Base-by-base conservation (phyloP, 2,113 vertebrate species). In the Toxotes jaculatrix region DNA sequence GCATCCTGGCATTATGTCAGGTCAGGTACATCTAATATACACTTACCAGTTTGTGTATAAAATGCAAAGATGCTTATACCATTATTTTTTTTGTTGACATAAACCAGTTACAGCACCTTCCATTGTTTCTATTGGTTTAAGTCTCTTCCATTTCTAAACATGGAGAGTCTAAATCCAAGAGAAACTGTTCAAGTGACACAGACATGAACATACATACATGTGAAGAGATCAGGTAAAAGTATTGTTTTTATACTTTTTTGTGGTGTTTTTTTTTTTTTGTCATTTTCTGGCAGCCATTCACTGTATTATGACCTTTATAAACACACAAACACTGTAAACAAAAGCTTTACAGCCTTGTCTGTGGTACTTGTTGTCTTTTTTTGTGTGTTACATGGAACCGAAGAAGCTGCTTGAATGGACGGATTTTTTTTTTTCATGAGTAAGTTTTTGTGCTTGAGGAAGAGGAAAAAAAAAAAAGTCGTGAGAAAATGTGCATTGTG, bases 401-500 rank as follows among this genome's bases (percentile, higher is more conserved):
- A 65, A 36, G n/a, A 12, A 55, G 57, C 31, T 21, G 67, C 67
- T 49, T 0, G 12, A 63, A 40, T 0, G 38, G 60, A 16, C 4
- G 10, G 59, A 16, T 21, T 21, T 4, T 27, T 27, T 27, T 27
- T 27, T 82, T 36, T 74, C 5, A 14, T 36, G 19, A 10, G 8
- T 19, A 3, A 21, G 23, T n/a, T 38, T 62, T 67, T 34, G 8
- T 45, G 12, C 47, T 13, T 61, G 60, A 78, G 43, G 63, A 79
- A 74, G 49, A 53, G 23, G 11, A 55, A 38, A 36, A 8, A 43
- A 42, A 64, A 57, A 42, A 51, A 13, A 38, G 16, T 10, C 12
- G 71, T 79, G 83, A 61, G 77, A 84, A 74, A 77, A 45, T 69
- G 17, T 55, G 27, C 27, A 27, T 27, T 27, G 13, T 66, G 27